Evolutionary conservation across 2,888 invertebrate species (phyloP), one percentile per base, ranked within the genome.

Genomic region (Lasiommata megera): DNA sequence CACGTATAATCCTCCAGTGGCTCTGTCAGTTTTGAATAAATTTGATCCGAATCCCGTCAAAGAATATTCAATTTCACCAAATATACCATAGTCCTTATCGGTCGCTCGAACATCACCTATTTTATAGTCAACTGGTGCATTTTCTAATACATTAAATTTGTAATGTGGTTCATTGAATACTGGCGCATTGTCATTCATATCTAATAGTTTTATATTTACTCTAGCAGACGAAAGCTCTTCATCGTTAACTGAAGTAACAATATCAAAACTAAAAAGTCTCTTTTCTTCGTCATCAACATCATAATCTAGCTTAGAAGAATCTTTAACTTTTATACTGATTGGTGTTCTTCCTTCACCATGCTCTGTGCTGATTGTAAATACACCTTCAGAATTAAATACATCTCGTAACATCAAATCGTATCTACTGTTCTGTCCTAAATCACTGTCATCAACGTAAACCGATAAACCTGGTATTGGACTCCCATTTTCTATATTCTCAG

Each of bases 161-260:
- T 95, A 96, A 12, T 92, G 92, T 0, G 91, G 76, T 58, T 92
- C 85, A 7, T 92, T 88, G 70, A 96, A 96, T 36, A 93, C 79
- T 0, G 96, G 96, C 0, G 93, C 83, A 69, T 96, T 96, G 68
- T 97, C 97, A 71, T 97, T 97, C 50, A 94, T 94, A 77, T 97
- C 97, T 29, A 93, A 71, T 0, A 96, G 79, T 63, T 93, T 93
- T 1, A 94, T 92, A 53, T 93, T 93, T 0, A 95, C 92, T 65
- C 92, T 87, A 0, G 94, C 88, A 38, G 88, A 88, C 6, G 94
- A 92, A 50, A 92, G 84, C 77, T 94, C 92, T 69, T 80, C 70
- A 0, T 84, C 92, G 43, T 89, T 80, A 0, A 93, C 91, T 0
- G 90, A 88, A 0, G 94, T 93, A 0, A 94, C 90, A 12, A 96